A percentile compares a stretch with the other conserved stretches of the same genome.
Conservation (phyloP, 2,113 vertebrate species). For the Urocynchramus pylzowi region DNA sequence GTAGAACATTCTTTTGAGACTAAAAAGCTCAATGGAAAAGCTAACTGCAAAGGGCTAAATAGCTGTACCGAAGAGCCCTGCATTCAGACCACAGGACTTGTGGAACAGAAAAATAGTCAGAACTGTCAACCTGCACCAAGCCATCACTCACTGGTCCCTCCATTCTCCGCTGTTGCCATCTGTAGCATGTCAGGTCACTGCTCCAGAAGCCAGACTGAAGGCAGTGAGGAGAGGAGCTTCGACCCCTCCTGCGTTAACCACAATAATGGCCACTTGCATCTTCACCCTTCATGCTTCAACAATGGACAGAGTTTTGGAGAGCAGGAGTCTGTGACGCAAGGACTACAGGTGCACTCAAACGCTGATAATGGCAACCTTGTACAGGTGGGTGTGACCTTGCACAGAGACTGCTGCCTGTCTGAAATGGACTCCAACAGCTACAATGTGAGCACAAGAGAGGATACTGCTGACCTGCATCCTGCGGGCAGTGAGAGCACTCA, state of each 20-base stretch:
- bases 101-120: slow-evolving; percentile 59
- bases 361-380: slow-evolving; percentile 63
- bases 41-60: slow-evolving; percentile 71
- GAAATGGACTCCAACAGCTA: slow-evolving; percentile 73
- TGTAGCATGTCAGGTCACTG: slow-evolving; percentile 67
- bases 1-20: slow-evolving; percentile 74
- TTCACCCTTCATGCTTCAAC: slow-evolving; percentile 65
- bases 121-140: slow-evolving; percentile 59
- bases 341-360: slow-evolving; percentile 66
- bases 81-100: slow-evolving; percentile 20
- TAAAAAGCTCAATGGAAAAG: slow-evolving; percentile 80
- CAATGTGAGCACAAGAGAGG: slow-evolving; percentile 67
- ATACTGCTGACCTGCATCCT: slow-evolving; percentile 58
- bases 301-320: slow-evolving; percentile 76
- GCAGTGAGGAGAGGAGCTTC: slow-evolving; percentile 69
- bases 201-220: slow-evolving; percentile 74
- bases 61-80: slow-evolving; percentile 71
- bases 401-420: slow-evolving; percentile 74
- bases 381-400: slow-evolving; percentile 63
- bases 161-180: slow-evolving; percentile 46
- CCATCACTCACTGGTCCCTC: slow-evolving; percentile 56
- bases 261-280: slow-evolving; percentile 77
- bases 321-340: slow-evolving; percentile 48
- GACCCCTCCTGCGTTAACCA: slow-evolving; percentile 74
- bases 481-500: slow-evolving; percentile 57